phyloP scores from a whole-genome alignment of 2,113 vertebrate species.

The Catharus minimus region DNA sequence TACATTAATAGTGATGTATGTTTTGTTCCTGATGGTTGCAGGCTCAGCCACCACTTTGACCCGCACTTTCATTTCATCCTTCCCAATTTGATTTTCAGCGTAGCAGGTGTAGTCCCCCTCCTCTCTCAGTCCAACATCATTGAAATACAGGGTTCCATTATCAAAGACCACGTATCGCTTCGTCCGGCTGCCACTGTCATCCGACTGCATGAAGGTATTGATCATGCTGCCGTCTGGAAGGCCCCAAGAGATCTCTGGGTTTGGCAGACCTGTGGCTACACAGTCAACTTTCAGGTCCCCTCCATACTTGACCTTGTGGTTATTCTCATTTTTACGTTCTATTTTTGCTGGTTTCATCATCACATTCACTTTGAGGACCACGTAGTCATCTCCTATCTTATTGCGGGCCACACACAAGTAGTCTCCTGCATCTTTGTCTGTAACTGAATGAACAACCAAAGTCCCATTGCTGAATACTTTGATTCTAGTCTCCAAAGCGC shows the following conservation, averaged over 20 bases:
- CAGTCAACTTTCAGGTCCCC: constrained; percentile 89
- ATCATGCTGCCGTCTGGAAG: constrained; percentile 91
- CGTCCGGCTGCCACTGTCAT: constrained; percentile 67
- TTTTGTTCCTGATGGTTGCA: constrained; percentile 77
- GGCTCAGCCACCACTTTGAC: constrained; percentile 79
- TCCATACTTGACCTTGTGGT: constrained; percentile 81
- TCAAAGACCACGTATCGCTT: constrained; percentile 87
- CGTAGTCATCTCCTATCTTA: constrained; percentile 85
- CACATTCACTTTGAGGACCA: constrained; percentile 81
- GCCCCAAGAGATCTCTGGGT: constrained; percentile 89
- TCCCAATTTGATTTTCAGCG: constrained; percentile 88
- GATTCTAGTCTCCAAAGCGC: constrained; percentile 82
- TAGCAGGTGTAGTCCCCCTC: constrained; percentile 93
- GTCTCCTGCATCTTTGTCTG: constrained; percentile 85
- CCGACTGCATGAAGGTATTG: constrained; percentile 77
- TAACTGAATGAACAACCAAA: constrained; percentile 80
- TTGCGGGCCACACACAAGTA: constrained; percentile 91
- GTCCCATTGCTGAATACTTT: constrained; percentile 86
- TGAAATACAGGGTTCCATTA: constrained; percentile 90
- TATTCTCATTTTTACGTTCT: constrained; percentile 75
- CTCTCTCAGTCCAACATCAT: constrained; percentile 83
- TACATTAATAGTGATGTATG: constrained; percentile 56
- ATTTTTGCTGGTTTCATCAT: constrained; percentile 89
- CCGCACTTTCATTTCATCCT: constrained; percentile 89
- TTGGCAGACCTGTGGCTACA: constrained; percentile 87